phyloP scores from a whole-genome alignment of 2,113 vertebrate genomes.

The Catharus fuscescens region DNA sequence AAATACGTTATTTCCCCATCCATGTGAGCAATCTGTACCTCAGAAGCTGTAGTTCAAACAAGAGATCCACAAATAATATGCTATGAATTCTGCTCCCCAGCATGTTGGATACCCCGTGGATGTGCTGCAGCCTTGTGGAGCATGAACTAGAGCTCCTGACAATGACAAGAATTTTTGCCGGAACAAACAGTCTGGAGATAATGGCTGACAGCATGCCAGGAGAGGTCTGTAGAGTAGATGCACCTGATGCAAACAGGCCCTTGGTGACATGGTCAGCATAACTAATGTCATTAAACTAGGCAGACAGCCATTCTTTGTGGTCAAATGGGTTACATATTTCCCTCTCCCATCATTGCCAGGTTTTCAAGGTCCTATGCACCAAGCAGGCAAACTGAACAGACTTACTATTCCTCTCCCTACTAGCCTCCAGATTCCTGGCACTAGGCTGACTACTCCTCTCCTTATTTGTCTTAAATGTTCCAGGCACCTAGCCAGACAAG shows the following conservation, averaged over 20 bases:
- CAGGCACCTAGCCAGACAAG: not conserved
- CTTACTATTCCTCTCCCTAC: not conserved
- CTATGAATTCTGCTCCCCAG: not conserved
- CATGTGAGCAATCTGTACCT: not conserved
- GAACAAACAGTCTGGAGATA: not conserved
- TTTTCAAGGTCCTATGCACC: not conserved
- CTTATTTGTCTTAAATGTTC: not conserved
- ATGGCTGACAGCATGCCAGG: not conserved
- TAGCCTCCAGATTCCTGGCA: not conserved
- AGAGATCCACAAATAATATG: not conserved
- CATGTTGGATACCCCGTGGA: not conserved
- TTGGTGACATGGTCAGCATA: rapidly evolving
- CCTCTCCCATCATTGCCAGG: not conserved
- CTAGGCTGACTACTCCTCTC: not conserved
- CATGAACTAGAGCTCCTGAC: not conserved
- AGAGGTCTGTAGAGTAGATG: not conserved
- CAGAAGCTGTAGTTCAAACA: not conserved
- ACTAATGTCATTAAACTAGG: not conserved
- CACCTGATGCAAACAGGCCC: not conserved
- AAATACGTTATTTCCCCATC: not conserved
- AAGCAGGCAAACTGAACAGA: not conserved
- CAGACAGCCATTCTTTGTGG: not conserved
- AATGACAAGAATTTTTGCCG: not conserved
- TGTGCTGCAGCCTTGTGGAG: not conserved
- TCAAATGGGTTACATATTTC: not conserved